phyloP scores from a whole-genome alignment of 1,140 invertebrate species.

The Drosophila subobscura region DNA sequence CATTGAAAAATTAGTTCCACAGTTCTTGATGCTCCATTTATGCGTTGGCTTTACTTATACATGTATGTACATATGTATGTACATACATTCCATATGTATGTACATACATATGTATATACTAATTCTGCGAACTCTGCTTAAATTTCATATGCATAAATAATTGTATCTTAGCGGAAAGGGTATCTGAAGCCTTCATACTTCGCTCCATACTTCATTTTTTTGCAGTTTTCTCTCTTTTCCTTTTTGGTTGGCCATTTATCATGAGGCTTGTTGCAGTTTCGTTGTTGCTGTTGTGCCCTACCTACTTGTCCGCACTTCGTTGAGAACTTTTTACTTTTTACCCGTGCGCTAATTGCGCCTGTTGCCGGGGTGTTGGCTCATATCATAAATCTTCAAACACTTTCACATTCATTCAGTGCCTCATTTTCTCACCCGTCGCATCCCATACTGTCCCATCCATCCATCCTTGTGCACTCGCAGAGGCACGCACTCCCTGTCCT shows the following conservation, averaged over 20 bases:
- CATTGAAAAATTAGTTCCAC: no score
- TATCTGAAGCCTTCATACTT: no score
- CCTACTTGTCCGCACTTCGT: constrained; percentile 71
- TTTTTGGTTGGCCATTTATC: constrained; percentile 52
- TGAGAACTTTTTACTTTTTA: constrained; percentile 80
- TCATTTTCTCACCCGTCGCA: constrained; percentile 11
- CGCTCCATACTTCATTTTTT: not conserved
- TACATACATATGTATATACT: no score
- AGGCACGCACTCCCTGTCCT: constrained; percentile 18
- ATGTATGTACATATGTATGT: no score
- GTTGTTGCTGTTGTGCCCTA: constrained; percentile 17
- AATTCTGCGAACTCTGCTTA: no score
- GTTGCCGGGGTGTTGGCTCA: constrained; percentile 58
- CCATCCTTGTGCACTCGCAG: constrained; percentile 8
- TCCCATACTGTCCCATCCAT: not conserved
- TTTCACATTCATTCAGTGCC: constrained; percentile 74
- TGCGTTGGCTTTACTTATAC: no score
- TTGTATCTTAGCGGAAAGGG: no score
- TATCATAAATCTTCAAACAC: constrained; percentile 78
- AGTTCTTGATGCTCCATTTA: no score
- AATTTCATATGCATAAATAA: no score
- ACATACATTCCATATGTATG: no score
- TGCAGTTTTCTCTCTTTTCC: constrained; percentile 18
- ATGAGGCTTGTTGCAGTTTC: constrained; percentile 28
- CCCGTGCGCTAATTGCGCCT: constrained; percentile 66